Conservation (phyloP, 2,797 vertebrate species). For the Falco berigora region DNA sequence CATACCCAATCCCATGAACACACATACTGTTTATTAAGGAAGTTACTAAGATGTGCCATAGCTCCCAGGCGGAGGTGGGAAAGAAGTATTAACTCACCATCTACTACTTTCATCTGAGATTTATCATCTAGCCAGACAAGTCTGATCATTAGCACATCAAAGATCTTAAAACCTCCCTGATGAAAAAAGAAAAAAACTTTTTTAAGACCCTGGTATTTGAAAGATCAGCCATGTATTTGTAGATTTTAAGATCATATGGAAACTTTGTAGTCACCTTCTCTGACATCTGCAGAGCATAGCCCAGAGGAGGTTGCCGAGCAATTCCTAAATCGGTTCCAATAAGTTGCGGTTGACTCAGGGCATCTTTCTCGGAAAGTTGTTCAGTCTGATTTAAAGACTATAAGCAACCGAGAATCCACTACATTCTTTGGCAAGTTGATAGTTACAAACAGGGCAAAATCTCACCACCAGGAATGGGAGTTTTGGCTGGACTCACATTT, state of each 20-base stretch:
- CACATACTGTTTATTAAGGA: not conserved
- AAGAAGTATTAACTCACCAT: not conserved
- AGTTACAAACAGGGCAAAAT: not conserved
- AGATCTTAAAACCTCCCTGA: not conserved
- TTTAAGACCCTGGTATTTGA: not conserved
- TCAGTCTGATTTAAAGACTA: slow-evolving; percentile 20
- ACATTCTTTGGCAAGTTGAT: not conserved
- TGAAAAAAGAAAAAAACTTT: not conserved
- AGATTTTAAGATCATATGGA: slow-evolving; percentile 30
- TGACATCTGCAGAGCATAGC: not conserved
- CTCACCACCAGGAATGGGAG: not conserved
- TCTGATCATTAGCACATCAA: slow-evolving; percentile 33
- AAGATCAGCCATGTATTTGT: not conserved
- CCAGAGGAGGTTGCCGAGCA: not conserved
- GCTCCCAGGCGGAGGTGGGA: slow-evolving; percentile 8
- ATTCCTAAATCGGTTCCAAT: slow-evolving; percentile 16
- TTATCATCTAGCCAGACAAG: slow-evolving; percentile 9
- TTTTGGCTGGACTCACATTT: not conserved
- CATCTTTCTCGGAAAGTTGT: slow-evolving; percentile 26
- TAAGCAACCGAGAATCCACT: not conserved
- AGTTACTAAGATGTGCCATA: not conserved
- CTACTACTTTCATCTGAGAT: slow-evolving; percentile 18
- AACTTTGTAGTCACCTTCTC: slow-evolving; percentile 2
- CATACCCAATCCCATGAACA: not conserved
- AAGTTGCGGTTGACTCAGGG: slow-evolving; percentile 2